Percentiles rank a stretch among this genome's conserved stretches.
Conservation (phyloP, 1,140 invertebrate species). For the Trachymyrmex cornetzi region DNA sequence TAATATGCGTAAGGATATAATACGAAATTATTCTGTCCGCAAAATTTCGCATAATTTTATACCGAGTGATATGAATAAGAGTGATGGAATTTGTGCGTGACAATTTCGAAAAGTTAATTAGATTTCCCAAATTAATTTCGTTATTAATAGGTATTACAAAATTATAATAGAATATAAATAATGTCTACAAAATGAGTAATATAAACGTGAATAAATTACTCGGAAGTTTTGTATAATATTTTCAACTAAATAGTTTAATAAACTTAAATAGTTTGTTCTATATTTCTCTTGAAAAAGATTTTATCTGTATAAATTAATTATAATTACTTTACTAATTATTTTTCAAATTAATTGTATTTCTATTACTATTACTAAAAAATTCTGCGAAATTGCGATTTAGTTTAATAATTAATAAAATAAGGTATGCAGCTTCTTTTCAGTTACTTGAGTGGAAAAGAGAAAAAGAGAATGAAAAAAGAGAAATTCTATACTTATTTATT, state of each 20-base stretch:
- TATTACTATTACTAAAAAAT: neutral
- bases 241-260: neutral
- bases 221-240: neutral
- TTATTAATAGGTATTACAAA: neutral
- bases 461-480: no score
- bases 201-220: neutral
- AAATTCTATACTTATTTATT: no score
- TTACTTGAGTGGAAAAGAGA: no score
- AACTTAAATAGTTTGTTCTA: neutral
- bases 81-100: neutral
- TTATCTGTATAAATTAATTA: neutral
- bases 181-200: neutral
- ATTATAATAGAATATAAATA: slow-evolving; percentile 1
- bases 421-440: no score
- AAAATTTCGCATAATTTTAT: slow-evolving; percentile 13
- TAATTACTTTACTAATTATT: neutral
- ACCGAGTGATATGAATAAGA: neutral
- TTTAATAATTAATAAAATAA: no score
- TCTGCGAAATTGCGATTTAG: neutral
- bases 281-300: neutral
- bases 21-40: slow-evolving; percentile 19
- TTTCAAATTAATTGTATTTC: neutral
- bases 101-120: slow-evolving; percentile 9
- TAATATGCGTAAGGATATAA: slow-evolving; percentile 32
- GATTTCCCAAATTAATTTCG: neutral